Base-by-base conservation (phyloP, 1,140 invertebrate genomes). In the Oryzaephilus surinamensis region DNA sequence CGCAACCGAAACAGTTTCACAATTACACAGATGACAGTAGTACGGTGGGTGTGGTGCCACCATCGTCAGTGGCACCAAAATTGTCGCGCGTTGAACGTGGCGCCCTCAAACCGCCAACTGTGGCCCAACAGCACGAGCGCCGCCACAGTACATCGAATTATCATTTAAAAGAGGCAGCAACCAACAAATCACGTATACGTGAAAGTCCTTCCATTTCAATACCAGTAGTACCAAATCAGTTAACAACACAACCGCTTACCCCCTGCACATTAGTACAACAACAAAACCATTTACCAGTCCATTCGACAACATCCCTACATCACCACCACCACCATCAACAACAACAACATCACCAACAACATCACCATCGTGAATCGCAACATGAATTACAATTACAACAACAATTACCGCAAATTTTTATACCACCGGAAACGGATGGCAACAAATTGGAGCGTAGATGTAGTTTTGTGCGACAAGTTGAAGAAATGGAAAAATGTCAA, bases 1-100 rank as follows among this genome's bases (percentile, higher is more conserved):
- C 61, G 20, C 61, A 63, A 38, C 64, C 63, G 36, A 67, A 70
- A 21, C 69, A 72, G 43, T 73, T 70, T 47, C 68, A 72, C 41
- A 70, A 72, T 48, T 63, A 62, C 35, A 61, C 59, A 8, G 55
- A 57, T 23, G 43, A 52, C 21, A 34, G 46, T 10, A 28, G n/a
- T n/a, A n/a, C n/a, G n/a, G n/a, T n/a, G n/a, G n/a, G n/a, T n/a
- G n/a, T n/a, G n/a, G n/a, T n/a, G n/a, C n/a, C n/a, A n/a, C n/a
- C n/a, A n/a, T n/a, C n/a, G n/a, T n/a, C n/a, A n/a, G 34, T 38
- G 10, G 48, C 48, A 27, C 53, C 57, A 18, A 56, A 55, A 30
- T 38, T 60, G 20, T 58, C 59, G 7, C 45, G 57, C 15, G 57
- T 57, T 6, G 58, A 61, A 42, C 38, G 57, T 26, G 54, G 53